Percentiles rank a stretch among this genome's conserved stretches.
These are phyloP conservation scores for Drosophila percnosoma DNA, from an alignment of 2,888 invertebrate species.

Conservation along the genomic window DNA sequence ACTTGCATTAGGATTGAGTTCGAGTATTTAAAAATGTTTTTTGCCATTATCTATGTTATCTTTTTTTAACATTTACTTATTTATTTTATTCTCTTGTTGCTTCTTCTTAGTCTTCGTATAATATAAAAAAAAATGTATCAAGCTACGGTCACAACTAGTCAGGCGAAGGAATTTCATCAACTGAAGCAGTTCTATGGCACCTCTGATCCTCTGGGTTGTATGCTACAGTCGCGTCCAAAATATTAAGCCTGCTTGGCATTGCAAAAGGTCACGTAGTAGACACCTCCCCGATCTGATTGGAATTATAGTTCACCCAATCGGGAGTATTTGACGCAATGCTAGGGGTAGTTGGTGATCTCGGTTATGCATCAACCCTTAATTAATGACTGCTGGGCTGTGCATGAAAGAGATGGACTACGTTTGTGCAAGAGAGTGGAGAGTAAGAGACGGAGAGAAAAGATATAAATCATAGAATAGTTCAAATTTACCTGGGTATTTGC, in stretches of 20 bases:
- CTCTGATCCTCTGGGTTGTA: conserved; percentile 4
- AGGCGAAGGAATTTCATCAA: conserved; percentile 40
- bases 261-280: conserved; percentile 58
- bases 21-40: not conserved
- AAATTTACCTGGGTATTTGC: conserved; percentile 9
- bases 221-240: conserved; percentile 60
- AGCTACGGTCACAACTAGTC: conserved; percentile 14
- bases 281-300: conserved; percentile 71
- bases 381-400: not conserved
- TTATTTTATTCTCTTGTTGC: not conserved
- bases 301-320: conserved; percentile 53
- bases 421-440: not conserved
- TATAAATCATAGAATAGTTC: not conserved
- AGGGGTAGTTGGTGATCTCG: conserved; percentile 61
- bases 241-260: conserved; percentile 18
- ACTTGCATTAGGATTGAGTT: not conserved
- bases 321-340: not conserved
- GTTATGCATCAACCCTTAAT: conserved; percentile 53
- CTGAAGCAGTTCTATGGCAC: conserved; percentile 37
- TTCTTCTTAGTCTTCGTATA: not conserved
- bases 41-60: not conserved
- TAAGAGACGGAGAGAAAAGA: not conserved
- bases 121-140: conserved; percentile 2
- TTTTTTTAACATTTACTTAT: not conserved
- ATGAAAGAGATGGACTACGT: conserved; percentile 8